Evolutionary conservation across 2,797 vertebrate species (phyloP), one percentile per base, ranked within the genome.

Genomic region (Chelmon rostratus): DNA sequence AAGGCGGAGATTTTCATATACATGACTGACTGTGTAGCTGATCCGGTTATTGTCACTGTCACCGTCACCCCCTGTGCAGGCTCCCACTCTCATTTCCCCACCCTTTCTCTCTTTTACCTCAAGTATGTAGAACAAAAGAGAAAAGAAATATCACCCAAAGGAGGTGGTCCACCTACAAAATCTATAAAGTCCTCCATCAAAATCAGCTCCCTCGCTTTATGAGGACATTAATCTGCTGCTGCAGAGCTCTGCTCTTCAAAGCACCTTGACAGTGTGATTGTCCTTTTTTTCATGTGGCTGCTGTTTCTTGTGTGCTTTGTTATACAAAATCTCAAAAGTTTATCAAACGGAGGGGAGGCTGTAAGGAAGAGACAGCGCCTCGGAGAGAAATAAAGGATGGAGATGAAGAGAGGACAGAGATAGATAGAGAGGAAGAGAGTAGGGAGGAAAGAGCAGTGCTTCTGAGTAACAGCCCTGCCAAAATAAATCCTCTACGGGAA

Each of bases 101-200:
- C 73, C 33, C 73, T 82, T 76, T 76, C 81, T 73, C 68, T 79
- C 64, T 68, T 77, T 82, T 84, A 85, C 69, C 72, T 87, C 82
- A 85, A 92, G 84, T 88, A 93, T 91, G 92, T 88, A 88, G 89
- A 93, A 93, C 89, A 95, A 93, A 94, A 86, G 81, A 88, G 86
- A 86, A 90, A 92, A 92, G 86, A 91, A 93, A 92, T 91, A 94
- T 92, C 84, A 91, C 90, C 93, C 85, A 85, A 86, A 92, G 91
- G 92, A 92, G 90, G 90, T 87, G 85, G 90, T 90, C 91, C 88
- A 92, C 88, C 93, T 89, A 88, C 89, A 90, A 93, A 94, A 95
- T 95, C 93, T 92, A 94, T 93, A 95, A 95, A 94, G 93, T 90
- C 92, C 88, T 95, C 94, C 92, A 95, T 95, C 95, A 95, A 93